phyloP scores from a whole-genome alignment of 2,113 vertebrate species.

The Salvelinus fontinalis region DNA sequence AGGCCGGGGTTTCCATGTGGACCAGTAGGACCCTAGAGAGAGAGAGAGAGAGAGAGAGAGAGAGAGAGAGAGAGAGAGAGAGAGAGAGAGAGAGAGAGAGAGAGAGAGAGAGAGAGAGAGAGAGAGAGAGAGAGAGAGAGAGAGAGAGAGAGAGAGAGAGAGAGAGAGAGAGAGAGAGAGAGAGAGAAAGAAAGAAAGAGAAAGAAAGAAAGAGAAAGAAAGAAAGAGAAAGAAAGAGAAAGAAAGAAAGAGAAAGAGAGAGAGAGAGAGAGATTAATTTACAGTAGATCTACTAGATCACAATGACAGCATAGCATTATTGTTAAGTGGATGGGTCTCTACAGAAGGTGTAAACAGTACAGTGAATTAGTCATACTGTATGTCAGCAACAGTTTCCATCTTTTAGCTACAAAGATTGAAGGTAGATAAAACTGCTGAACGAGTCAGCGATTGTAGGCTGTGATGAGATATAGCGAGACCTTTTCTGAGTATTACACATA shows the following conservation, averaged over 20 bases:
- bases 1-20: slow-evolving; percentile 90
- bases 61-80: background rate
- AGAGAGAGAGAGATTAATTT: background rate
- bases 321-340: no score
- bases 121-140: background rate
- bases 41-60: background rate
- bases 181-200: background rate
- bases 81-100: background rate
- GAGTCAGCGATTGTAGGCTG: background rate
- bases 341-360: background rate
- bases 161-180: background rate
- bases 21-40: slow-evolving; percentile 83
- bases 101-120: background rate
- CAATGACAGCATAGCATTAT: no score
- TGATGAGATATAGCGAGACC: background rate
- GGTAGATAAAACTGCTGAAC: background rate
- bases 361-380: background rate
- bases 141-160: background rate
- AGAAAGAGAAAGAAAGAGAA: no score
- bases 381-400: background rate
- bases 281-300: no score
- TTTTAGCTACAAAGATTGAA: background rate
- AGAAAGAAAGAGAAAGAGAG: no score
- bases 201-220: no score
- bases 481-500: background rate